Evolutionary conservation across 2,113 vertebrate species (phyloP).

Genomic region (Sterrhoptilus dennistouni): DNA sequence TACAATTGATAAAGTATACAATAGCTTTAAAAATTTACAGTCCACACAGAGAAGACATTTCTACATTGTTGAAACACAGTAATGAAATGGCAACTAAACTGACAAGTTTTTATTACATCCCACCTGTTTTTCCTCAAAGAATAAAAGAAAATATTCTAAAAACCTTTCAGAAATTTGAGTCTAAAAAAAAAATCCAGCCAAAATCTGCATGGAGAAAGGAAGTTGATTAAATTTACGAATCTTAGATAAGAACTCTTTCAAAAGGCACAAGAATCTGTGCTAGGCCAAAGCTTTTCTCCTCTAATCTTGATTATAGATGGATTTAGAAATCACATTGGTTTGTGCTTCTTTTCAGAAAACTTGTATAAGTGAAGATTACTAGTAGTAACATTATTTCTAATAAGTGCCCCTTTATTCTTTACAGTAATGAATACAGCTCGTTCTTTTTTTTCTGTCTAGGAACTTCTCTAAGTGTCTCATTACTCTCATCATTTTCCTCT

Average conservation of each 20-base stretch:
- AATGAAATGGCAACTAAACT: not conserved
- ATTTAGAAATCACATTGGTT: not conserved
- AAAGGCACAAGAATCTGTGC: not conserved
- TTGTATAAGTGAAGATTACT: not conserved
- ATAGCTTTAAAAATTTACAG: not conserved
- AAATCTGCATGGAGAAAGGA: not conserved
- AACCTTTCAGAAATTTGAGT: not conserved
- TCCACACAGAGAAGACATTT: not conserved
- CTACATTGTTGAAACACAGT: not conserved
- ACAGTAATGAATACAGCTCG: not conserved
- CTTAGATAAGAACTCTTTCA: not conserved
- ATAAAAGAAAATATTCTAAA: not conserved
- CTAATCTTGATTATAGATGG: not conserved
- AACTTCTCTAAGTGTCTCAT: not conserved
- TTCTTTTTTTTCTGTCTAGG: not conserved
- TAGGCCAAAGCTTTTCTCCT: not conserved
- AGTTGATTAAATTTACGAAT: not conserved
- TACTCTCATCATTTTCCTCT: not conserved
- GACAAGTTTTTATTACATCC: not conserved
- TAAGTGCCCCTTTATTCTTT: not conserved
- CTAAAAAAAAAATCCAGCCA: not conserved
- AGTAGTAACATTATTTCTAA: not conserved
- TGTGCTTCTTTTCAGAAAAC: not conserved
- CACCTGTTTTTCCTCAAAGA: not conserved
- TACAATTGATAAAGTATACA: not conserved